Percentiles rank a stretch among this genome's conserved stretches.
Conservation (phyloP, 2,113 vertebrate species). For the Polypterus senegalus region DNA sequence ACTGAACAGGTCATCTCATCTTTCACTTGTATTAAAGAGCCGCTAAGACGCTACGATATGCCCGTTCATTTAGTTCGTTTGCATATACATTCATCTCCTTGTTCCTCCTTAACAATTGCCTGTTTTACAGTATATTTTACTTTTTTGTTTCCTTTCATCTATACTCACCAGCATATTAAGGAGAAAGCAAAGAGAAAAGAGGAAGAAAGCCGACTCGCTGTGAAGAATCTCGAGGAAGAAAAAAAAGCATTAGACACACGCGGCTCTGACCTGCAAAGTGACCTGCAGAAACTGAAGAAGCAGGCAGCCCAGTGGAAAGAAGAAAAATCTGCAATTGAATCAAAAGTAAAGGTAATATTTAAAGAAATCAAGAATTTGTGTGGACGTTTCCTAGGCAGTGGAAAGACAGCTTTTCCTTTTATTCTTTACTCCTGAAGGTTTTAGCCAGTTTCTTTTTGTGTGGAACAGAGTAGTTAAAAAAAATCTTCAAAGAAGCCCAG, state of each 20-base stretch:
- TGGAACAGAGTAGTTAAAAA: no score
- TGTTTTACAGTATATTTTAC: conserved; percentile 33
- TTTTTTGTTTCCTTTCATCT: conserved; percentile 24
- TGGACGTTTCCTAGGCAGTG: background rate
- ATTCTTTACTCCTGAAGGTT: no score
- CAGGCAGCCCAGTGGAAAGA: conserved; percentile 55
- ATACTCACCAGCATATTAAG: conserved; percentile 57
- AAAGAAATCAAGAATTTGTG: background rate
- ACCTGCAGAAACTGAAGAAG: conserved; percentile 79
- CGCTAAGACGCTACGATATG: conserved; percentile 45
- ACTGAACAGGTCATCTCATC: conserved; percentile 82
- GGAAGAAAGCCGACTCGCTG: conserved; percentile 67
- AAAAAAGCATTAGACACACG: conserved; percentile 65
- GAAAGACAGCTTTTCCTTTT: background rate
- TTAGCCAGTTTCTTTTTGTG: no score
- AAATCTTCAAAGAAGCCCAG: no score
- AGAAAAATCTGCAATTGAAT: conserved; percentile 55
- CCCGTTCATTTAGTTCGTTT: conserved; percentile 52
- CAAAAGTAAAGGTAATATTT: conserved; percentile 67
- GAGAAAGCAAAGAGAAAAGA: conserved; percentile 57
- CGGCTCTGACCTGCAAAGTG: conserved; percentile 69
- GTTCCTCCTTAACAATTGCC: conserved; percentile 48
- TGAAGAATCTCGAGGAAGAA: conserved; percentile 66
- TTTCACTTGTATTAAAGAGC: conserved; percentile 61
- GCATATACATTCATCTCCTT: conserved; percentile 64